Evolutionary conservation across 2,888 invertebrate species (phyloP).

Genomic region (Clanis bilineata): DNA sequence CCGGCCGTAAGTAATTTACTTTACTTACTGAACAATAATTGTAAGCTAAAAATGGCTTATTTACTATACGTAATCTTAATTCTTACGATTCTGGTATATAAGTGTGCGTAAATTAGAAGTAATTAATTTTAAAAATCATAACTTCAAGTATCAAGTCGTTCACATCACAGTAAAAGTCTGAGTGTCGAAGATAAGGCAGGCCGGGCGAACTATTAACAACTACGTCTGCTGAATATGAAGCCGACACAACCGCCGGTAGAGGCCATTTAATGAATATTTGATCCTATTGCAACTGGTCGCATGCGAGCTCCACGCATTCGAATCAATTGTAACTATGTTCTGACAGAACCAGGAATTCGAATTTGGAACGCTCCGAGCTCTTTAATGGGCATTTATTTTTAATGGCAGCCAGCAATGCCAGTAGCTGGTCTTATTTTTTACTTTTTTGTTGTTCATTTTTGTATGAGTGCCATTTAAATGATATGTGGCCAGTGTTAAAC

Average conservation of each 20-base stretch:
- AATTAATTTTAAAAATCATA: not conserved
- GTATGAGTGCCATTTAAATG: not conserved
- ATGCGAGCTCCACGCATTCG: constrained; percentile 48
- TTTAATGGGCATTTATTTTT: constrained; percentile 13
- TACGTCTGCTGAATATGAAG: constrained; percentile 70
- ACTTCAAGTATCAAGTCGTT: constrained; percentile 47
- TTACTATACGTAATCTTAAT: not conserved
- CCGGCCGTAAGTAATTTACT: too few relatives aligned
- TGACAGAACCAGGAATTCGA: constrained; percentile 21
- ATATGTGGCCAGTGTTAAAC: not conserved
- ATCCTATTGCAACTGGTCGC: constrained; percentile 55
- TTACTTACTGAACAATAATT: too few relatives aligned
- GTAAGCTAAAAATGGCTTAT: too few relatives aligned
- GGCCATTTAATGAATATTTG: constrained; percentile 73
- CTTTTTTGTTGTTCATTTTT: not conserved
- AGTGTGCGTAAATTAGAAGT: too few relatives aligned
- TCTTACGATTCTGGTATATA: not conserved
- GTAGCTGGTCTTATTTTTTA: not conserved
- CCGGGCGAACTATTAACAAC: constrained; percentile 69
- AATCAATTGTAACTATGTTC: constrained; percentile 55
- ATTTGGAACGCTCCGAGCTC: constrained; percentile 16
- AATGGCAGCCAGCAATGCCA: constrained; percentile 1
- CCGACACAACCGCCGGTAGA: constrained; percentile 45
- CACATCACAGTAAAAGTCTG: constrained; percentile 48
- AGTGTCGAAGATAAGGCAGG: constrained; percentile 67